These are phyloP conservation scores for Mirounga angustirostris DNA, from an alignment of 2,113 vertebrate species.

Conservation along the genomic window DNA sequence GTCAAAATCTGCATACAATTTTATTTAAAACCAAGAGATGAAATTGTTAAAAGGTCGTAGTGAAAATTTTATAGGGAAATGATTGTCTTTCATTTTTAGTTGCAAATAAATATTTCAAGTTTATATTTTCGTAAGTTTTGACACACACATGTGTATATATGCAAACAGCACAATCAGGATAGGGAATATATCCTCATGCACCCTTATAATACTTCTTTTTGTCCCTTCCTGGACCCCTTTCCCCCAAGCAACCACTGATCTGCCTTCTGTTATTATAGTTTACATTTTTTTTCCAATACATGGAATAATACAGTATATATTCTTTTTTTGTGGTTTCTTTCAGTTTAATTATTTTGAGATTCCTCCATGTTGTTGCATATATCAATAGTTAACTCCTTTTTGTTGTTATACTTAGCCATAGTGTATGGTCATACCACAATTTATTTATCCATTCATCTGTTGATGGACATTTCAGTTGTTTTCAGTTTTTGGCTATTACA, in stretches of 20 bases:
- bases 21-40: conserved; percentile 14
- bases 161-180: not conserved
- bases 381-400: not conserved
- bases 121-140: not conserved
- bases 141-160: not conserved
- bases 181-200: not conserved
- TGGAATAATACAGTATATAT: not conserved
- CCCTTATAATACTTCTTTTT: not conserved
- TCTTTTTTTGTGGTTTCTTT: not conserved
- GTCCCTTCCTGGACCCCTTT: not conserved
- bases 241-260: not conserved
- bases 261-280: conserved; percentile 7
- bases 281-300: not conserved
- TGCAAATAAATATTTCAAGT: not conserved
- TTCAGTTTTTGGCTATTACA: not conserved
- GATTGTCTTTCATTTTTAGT: not conserved
- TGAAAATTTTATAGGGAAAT: conserved; percentile 1
- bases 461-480: not conserved
- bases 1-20: not conserved
- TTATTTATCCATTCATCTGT: not conserved
- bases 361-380: not conserved
- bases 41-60: not conserved
- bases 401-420: not conserved
- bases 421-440: not conserved
- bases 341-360: not conserved